phyloP scores from a whole-genome alignment of 2,888 invertebrate species.

The Steinernema hermaphroditum region DNA sequence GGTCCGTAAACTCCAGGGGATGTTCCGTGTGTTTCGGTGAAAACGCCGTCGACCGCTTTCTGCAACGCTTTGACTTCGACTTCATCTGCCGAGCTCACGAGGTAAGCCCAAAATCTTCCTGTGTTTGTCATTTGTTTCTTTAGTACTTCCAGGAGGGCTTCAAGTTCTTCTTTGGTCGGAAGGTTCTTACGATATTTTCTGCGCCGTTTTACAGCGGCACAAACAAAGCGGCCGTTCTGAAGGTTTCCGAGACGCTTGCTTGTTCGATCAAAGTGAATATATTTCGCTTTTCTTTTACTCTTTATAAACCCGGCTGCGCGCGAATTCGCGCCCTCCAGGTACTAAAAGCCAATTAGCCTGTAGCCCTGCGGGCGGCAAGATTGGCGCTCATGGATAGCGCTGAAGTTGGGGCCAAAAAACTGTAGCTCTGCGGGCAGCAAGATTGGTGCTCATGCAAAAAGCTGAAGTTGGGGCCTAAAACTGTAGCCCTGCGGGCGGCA shows the following conservation, averaged over 20 bases:
- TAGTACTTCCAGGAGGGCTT: not conserved
- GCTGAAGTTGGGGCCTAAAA: too few species aligned
- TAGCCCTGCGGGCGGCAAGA: too few species aligned
- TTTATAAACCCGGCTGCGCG: not conserved
- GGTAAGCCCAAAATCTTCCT: not conserved
- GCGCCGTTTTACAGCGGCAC: conserved; percentile 35
- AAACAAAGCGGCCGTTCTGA: not conserved
- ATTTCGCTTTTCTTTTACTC: not conserved
- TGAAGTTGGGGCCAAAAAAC: too few species aligned
- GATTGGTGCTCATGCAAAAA: too few species aligned
- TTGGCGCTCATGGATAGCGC: too few species aligned
- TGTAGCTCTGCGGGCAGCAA: too few species aligned
- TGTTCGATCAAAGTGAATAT: conserved; percentile 4
- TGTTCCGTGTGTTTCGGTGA: conserved; percentile 32
- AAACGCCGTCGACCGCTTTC: conserved; percentile 34
- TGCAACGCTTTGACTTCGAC: conserved; percentile 35
- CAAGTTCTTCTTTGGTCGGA: conserved; percentile 17
- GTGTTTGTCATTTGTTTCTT: not conserved
- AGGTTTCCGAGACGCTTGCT: not conserved
- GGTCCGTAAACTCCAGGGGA: not conserved
- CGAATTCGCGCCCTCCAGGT: too few species aligned
- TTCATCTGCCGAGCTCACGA: conserved; percentile 30
- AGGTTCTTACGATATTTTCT: conserved; percentile 40
- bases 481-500: too few species aligned
- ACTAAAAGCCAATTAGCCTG: too few species aligned